Evolutionary conservation across 64 coral and sea anemone species (phyloP), one percentile per base, ranked within the genome.

Genomic region (Montipora efflorescens): DNA sequence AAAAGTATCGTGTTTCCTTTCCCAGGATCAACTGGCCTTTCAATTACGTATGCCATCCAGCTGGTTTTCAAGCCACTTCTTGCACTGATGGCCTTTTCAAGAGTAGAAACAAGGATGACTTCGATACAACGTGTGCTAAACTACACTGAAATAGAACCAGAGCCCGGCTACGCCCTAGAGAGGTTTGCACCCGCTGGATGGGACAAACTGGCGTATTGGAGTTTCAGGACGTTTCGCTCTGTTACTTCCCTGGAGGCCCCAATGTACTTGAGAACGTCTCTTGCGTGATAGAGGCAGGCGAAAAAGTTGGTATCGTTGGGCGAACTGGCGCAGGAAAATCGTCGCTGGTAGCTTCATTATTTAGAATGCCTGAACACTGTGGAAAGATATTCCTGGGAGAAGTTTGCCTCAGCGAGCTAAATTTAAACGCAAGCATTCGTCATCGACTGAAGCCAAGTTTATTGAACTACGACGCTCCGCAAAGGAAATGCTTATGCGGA

Each of bases 251-350:
- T 36, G 92, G 78, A 21, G 92, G 76, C 18, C 59, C 84, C 0
- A 76, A 15, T 0, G 92, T 94, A 8, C 43, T 94, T 58, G 47
- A 53, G 11, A 78, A 89, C 15, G 47, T 94, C 64, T 55, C 45
- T 47, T 12, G 89, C 2, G 13, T 22, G 2, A 12, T 94, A 22
- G 9, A n/a, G 6, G 50, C 72, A 12, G 68, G 80, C 48, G 82
- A 94, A 2, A 94, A 89, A 48, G 61, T 89, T 4, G 92, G 92
- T 10, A 88, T 93, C 8, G 91, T 59, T 64, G 91, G 91, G 3
- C 48, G 91, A 46, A 93, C 91, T 3, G 91, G 91, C 59, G 91
- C 91, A 21, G 91, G 91, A 45, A 93, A 93, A 55, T 93, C 91
- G 18, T 87, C 81, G 13, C 47, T 93, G 7, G 53, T 93, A 0